These are phyloP conservation scores for Calosoma granatense DNA, from an alignment of 1,140 invertebrate genomes.

Conservation along the genomic window DNA sequence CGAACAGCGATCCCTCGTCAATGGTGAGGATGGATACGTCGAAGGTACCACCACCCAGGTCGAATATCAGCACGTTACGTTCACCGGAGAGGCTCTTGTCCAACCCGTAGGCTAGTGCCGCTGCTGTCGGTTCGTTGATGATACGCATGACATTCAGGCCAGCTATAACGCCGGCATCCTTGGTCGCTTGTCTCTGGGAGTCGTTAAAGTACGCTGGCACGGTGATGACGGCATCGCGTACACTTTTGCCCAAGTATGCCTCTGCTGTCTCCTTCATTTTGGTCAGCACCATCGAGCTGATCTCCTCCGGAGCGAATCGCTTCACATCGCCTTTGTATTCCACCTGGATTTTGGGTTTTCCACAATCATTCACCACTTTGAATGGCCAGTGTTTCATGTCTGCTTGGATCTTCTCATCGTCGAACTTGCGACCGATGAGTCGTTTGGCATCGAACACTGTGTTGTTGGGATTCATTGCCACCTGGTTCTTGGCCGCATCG, in stretches of 20 bases:
- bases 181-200: too few species aligned
- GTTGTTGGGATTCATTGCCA: constrained; percentile 64
- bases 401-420: constrained; percentile 59
- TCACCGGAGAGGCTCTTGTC: constrained; percentile 55
- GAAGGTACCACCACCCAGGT: too few species aligned
- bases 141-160: constrained; percentile 58
- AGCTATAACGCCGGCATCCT: constrained; percentile 50
- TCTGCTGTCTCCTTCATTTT: too few species aligned
- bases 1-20: constrained; percentile 51
- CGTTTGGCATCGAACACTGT: too few species aligned
- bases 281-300: too few species aligned
- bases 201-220: too few species aligned
- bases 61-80: constrained; percentile 45
- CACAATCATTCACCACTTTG: constrained; percentile 51
- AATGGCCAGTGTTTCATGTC: constrained; percentile 73
- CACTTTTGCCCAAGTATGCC: constrained; percentile 44
- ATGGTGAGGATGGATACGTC: constrained; percentile 70
- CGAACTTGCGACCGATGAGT: constrained; percentile 51
- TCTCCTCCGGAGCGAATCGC: too few species aligned
- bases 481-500: constrained; percentile 70
- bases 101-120: constrained; percentile 59
- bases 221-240: constrained; percentile 49
- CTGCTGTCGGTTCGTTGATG: constrained; percentile 64
- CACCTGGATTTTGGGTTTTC: constrained; percentile 60
- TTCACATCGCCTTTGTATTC: too few species aligned